Evolutionary conservation across 2,113 vertebrate genomes (phyloP).

Genomic region (Ictalurus punctatus): DNA sequence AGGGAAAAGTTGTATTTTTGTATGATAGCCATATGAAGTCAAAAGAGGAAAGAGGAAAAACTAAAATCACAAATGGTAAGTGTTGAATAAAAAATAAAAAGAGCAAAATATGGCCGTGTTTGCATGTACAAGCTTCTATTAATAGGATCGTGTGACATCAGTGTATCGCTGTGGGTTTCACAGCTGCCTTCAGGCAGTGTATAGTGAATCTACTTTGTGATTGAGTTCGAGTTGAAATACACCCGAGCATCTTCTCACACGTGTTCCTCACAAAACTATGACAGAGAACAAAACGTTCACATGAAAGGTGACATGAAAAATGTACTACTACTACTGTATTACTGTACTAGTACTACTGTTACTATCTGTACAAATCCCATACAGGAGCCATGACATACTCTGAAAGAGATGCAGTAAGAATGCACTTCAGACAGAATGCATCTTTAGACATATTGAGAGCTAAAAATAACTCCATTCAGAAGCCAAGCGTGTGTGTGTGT

Average conservation of each 20-base stretch:
- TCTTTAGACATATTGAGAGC: not conserved
- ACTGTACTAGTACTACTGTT: not conserved
- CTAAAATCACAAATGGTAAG: not conserved
- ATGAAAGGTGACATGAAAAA: not conserved
- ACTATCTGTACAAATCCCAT: not conserved
- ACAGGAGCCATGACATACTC: not conserved
- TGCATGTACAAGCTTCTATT: not conserved
- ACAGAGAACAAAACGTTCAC: not conserved
- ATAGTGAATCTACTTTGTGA: not conserved
- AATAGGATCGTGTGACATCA: not conserved
- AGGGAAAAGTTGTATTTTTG: not conserved
- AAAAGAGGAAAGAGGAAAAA: not conserved
- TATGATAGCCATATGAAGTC: not conserved
- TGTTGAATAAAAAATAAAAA: not conserved
- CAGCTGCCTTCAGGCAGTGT: not conserved
- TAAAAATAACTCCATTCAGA: constrained; percentile 24
- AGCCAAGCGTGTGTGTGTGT: not conserved
- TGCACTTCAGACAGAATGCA: not conserved
- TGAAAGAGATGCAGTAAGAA: not conserved
- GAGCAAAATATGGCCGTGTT: not conserved
- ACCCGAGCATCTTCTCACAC: not conserved
- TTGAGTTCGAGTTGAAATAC: not conserved
- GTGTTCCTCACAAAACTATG: not conserved
- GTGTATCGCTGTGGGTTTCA: not conserved
- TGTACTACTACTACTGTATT: too few relatives aligned